Evolutionary conservation across 2,797 vertebrate genomes (phyloP).

Genomic region (Potorous gilbertii): DNA sequence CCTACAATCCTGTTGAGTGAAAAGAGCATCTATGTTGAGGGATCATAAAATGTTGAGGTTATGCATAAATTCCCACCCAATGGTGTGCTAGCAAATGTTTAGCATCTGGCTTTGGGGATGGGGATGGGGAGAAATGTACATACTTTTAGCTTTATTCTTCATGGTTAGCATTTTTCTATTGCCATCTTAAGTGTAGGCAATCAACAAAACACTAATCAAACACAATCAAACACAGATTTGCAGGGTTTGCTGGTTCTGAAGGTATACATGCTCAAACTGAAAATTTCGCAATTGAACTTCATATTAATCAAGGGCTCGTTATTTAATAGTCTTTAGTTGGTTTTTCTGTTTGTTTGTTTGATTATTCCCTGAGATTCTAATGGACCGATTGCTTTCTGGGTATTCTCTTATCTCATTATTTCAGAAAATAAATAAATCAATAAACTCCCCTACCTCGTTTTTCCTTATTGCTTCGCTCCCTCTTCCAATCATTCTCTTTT

Average conservation of each 20-base stretch:
- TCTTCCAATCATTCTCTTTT: constrained; percentile 80
- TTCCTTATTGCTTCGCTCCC: constrained; percentile 76
- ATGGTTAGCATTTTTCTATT: not conserved
- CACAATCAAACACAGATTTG: not conserved
- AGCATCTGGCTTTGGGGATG: not conserved
- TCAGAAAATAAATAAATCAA: constrained; percentile 61
- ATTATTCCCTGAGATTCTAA: constrained; percentile 71
- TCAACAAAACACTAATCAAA: not conserved
- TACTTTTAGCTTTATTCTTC: not conserved
- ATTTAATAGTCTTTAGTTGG: constrained; percentile 13
- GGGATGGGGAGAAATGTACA: not conserved
- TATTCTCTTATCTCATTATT: constrained; percentile 77
- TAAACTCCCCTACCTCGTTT: constrained; percentile 58
- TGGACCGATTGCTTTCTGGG: constrained; percentile 72
- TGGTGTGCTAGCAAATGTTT: not conserved
- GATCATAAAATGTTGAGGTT: not conserved
- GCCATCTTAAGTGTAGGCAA: not conserved
- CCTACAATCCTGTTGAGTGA: not conserved
- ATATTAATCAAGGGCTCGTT: constrained; percentile 8
- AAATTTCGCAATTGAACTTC: not conserved
- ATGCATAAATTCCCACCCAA: not conserved
- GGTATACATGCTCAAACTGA: not conserved
- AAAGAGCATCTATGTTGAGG: not conserved
- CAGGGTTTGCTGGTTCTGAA: not conserved
- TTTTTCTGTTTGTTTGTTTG: not conserved